Conservation (phyloP, 2,113 vertebrate genomes). For the Chloebia gouldiae region DNA sequence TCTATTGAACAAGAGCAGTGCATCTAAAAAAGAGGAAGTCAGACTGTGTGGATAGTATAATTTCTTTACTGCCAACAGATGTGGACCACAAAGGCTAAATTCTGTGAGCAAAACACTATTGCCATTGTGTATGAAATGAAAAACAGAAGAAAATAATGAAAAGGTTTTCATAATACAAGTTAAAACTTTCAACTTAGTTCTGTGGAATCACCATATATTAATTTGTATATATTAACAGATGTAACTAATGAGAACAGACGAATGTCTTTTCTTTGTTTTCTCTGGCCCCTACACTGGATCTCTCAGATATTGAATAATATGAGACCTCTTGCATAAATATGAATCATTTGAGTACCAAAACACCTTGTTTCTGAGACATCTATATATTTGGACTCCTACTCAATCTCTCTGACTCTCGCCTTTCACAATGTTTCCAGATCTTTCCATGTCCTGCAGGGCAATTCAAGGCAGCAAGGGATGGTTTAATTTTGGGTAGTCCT, state of each 20-base stretch:
- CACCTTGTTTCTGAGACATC: not conserved
- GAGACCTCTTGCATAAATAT: not conserved
- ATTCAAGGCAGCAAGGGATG: not conserved
- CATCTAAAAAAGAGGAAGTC: not conserved
- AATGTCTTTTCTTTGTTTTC: not conserved
- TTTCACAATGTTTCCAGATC: not conserved
- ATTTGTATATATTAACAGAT: not conserved
- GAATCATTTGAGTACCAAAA: not conserved
- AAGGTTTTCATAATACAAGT: not conserved
- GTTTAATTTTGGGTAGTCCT: not conserved
- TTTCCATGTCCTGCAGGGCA: not conserved
- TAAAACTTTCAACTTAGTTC: not conserved
- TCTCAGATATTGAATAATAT: not conserved
- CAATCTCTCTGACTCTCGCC: not conserved
- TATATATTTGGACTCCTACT: not conserved
- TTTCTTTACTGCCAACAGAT: not conserved
- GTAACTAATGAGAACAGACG: not conserved
- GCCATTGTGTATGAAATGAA: not conserved
- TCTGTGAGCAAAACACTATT: not conserved
- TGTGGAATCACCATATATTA: not conserved
- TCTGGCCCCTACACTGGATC: rapidly evolving
- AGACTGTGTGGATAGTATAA: not conserved
- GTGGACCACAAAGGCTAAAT: not conserved
- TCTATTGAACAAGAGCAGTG: rapidly evolving
- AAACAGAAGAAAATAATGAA: not conserved